Conservation (phyloP, 2,888 invertebrate genomes). For the Parnassius apollo region DNA sequence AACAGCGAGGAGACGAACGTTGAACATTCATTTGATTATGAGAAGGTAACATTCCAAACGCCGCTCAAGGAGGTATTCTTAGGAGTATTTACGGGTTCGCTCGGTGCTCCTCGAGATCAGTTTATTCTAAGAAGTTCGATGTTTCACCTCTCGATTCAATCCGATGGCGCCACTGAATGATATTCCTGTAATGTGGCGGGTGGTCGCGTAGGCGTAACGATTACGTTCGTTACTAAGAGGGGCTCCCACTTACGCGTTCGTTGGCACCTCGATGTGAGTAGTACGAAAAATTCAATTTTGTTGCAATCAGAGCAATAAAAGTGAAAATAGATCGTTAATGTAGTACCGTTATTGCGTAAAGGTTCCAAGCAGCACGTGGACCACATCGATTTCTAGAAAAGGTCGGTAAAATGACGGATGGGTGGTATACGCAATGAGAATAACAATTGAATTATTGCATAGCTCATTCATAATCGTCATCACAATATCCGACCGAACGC, state of each 20-base stretch:
- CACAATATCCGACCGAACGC: conserved; percentile 30
- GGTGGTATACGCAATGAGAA: conserved; percentile 47
- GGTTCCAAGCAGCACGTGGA: conserved; percentile 57
- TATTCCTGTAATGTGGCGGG: conserved; percentile 33
- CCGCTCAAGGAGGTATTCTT: conserved; percentile 26
- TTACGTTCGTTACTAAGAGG: conserved; percentile 2
- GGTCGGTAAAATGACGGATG: conserved; percentile 61
- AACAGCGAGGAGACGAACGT: conserved; percentile 34
- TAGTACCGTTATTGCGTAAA: conserved; percentile 45
- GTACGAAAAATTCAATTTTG: conserved; percentile 23
- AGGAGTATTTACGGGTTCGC: conserved; percentile 42
- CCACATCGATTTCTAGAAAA: conserved; percentile 72
- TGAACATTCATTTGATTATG: conserved; percentile 44
- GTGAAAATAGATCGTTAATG: conserved; percentile 68
- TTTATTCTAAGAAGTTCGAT: conserved; percentile 37
- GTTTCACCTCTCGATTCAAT: conserved; percentile 27
- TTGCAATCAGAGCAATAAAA: conserved; percentile 50
- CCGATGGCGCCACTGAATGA: conserved; percentile 38
- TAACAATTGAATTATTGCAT: conserved; percentile 50
- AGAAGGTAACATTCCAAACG: conserved; percentile 32
- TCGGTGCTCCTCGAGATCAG: conserved; percentile 29
- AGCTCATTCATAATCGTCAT: conserved; percentile 43
- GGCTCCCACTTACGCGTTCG: conserved; percentile 17
- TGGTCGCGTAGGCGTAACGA: conserved; percentile 17
- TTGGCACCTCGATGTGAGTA: conserved; percentile 14